These are phyloP conservation scores for Hydriomena furcata DNA, from an alignment of 2,888 invertebrate species.

Conservation along the genomic window DNA sequence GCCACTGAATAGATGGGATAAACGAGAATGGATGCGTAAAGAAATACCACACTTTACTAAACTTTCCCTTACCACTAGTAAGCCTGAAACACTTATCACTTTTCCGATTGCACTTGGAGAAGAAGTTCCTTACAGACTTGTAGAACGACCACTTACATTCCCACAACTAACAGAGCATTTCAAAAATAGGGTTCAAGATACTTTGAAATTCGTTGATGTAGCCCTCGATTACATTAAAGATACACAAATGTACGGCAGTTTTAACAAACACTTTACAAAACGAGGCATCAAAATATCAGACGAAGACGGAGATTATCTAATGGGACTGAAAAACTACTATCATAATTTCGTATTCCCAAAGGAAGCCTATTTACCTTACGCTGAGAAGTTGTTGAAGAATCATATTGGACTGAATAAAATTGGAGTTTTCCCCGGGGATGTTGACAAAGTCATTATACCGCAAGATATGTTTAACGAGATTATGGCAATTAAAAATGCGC, in stretches of 20 bases:
- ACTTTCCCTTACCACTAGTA: too few species aligned
- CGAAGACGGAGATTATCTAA: too few species aligned
- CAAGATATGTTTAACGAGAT: not conserved
- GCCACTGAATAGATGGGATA: too few species aligned
- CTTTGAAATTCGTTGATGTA: too few species aligned
- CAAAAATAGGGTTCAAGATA: too few species aligned
- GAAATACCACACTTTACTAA: too few species aligned
- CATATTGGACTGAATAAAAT: not conserved
- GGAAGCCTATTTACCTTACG: not conserved
- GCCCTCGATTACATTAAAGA: conserved; percentile 3
- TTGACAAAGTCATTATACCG: not conserved
- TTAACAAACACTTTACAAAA: not conserved
- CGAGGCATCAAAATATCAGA: not conserved
- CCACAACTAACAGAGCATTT: too few species aligned
- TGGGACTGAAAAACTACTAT: not conserved
- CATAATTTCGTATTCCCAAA: not conserved
- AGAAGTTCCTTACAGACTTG: too few species aligned
- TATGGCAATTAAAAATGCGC: not conserved
- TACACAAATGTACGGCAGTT: not conserved
- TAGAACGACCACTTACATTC: too few species aligned
- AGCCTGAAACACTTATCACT: too few species aligned
- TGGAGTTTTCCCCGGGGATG: not conserved
- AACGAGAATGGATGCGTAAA: too few species aligned
- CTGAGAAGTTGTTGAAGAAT: not conserved
- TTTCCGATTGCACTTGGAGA: too few species aligned